Conservation (phyloP, 1,140 invertebrate species). For the Drosophila miranda region DNA sequence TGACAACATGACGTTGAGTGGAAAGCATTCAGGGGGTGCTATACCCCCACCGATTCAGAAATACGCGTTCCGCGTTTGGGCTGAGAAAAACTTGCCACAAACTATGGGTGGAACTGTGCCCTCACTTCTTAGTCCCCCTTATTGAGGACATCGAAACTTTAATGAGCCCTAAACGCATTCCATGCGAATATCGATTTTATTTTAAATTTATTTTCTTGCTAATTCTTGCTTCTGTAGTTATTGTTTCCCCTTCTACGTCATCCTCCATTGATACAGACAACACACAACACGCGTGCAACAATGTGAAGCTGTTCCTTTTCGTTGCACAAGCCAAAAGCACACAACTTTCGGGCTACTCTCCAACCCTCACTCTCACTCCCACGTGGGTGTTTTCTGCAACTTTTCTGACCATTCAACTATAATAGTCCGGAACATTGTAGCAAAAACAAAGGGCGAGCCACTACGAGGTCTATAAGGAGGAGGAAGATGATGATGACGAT, state of each 20-base stretch:
- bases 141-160: constrained; percentile 39
- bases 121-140: neutral
- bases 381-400: constrained; percentile 60
- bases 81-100: no score
- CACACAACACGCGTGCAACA: constrained; percentile 23
- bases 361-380: neutral
- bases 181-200: constrained; percentile 57
- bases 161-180: constrained; percentile 48
- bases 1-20: constrained; percentile 50
- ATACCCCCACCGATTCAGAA: no score
- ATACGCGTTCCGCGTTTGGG: no score
- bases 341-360: constrained; percentile 20
- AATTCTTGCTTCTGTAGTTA: no score
- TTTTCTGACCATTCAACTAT: constrained; percentile 70
- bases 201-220: constrained; percentile 39
- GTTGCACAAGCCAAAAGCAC: neutral
- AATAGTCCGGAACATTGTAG: constrained; percentile 64
- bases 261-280: constrained; percentile 35
- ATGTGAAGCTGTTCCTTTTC: constrained; percentile 30
- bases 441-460: constrained; percentile 50
- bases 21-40: constrained; percentile 10
- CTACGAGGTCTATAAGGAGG: neutral
- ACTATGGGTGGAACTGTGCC: no score
- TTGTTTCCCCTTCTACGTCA: neutral
- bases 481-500: constrained; percentile 35